Conservation (phyloP, 2,888 invertebrate genomes). For the Caenorhabditis sp. region DNA sequence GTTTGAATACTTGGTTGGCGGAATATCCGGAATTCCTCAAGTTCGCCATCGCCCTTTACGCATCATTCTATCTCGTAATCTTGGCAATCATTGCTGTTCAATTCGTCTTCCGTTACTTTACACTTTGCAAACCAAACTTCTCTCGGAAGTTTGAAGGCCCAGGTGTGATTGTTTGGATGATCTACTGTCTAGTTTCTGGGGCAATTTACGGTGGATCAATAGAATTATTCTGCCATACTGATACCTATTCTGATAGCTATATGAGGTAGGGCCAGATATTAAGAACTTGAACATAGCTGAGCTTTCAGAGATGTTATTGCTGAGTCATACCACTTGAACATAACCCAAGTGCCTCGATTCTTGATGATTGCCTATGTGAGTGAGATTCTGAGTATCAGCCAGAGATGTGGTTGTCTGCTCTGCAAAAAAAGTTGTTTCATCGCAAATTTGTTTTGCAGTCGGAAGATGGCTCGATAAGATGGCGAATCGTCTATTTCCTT, state of each 20-base stretch:
- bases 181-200: conserved; percentile 13
- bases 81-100: conserved; percentile 39
- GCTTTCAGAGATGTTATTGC: conserved; percentile 19
- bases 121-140: conserved; percentile 12
- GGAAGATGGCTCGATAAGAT: conserved; percentile 26
- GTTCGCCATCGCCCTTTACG: conserved; percentile 21
- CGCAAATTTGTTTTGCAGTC: neutral
- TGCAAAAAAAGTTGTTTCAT: neutral
- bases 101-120: conserved; percentile 34
- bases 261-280: neutral
- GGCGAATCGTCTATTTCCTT: conserved; percentile 6
- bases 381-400: neutral
- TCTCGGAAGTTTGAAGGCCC: conserved; percentile 21
- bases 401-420: no score
- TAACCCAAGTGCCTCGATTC: conserved; percentile 8
- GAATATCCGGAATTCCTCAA: conserved; percentile 8
- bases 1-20: conserved; percentile 18
- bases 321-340: conserved; percentile 1
- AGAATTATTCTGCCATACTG: conserved; percentile 2
- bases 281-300: neutral
- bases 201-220: conserved; percentile 22
- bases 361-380: conserved; percentile 28
- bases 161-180: conserved; percentile 22
- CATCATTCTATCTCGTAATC: conserved; percentile 12
- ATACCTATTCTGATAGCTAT: conserved; percentile 12